Percentiles rank a stretch among this genome's conserved stretches.
Evolutionary conservation across 92 coral and sea anemone species (phyloP).

Genomic region (Umimayanthus chanpuru): DNA sequence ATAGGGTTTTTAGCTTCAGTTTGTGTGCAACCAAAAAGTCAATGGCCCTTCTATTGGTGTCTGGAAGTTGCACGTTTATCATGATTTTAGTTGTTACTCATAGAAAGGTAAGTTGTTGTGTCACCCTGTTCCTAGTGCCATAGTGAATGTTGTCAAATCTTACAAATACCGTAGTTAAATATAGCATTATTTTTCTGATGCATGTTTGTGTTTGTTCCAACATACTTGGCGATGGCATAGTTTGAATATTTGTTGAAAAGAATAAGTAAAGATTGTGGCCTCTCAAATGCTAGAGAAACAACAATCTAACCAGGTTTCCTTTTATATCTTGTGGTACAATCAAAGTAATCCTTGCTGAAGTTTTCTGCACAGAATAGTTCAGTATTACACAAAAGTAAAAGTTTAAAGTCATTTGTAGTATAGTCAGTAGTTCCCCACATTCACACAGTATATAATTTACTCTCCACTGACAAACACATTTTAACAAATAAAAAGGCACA

Average conservation of each 20-base stretch:
- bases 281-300: too few relatives aligned
- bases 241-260: too few relatives aligned
- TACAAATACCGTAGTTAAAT: too few relatives aligned
- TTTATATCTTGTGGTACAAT: too few relatives aligned
- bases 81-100: slow-evolving; percentile 36
- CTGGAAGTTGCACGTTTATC: slow-evolving; percentile 40
- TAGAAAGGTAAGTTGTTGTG: slow-evolving; percentile 22
- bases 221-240: not conserved
- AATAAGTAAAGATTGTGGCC: too few relatives aligned
- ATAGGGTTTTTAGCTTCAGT: not conserved
- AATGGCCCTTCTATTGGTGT: slow-evolving; percentile 48
- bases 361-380: too few relatives aligned
- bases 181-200: not conserved
- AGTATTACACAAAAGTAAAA: too few relatives aligned
- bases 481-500: too few relatives aligned
- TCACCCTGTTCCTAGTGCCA: not conserved
- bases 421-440: not conserved
- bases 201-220: not conserved
- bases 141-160: not conserved
- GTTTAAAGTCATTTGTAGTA: too few relatives aligned
- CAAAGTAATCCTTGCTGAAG: too few relatives aligned
- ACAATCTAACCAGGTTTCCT: too few relatives aligned
- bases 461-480: too few relatives aligned
- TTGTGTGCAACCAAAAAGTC: not conserved
- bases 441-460: not conserved